Evolutionary conservation across 2,113 vertebrate genomes (phyloP).

Genomic region (Bos indicus): DNA sequence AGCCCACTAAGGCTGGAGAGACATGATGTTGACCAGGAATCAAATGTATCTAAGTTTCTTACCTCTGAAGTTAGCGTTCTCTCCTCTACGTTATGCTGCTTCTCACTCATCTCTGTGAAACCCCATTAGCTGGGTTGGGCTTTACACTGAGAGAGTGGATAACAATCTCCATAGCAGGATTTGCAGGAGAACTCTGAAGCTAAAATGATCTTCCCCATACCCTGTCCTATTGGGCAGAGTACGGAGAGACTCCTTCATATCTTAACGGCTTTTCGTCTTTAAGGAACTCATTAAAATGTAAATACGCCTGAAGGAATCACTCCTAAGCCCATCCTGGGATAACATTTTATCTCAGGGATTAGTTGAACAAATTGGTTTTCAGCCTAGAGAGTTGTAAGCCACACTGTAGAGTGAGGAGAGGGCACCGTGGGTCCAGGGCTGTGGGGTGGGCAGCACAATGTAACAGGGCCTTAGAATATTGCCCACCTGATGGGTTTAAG

Average conservation of each 20-base stretch:
- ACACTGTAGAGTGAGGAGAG: neutral
- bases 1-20: neutral
- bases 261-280: neutral
- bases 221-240: neutral
- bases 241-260: neutral
- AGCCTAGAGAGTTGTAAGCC: neutral
- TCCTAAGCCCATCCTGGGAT: neutral
- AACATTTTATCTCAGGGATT: neutral
- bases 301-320: conserved; percentile 1
- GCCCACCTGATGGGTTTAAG: neutral
- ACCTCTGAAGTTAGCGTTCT: neutral
- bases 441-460: accelerated
- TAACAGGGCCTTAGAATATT: neutral
- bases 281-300: conserved; percentile 36
- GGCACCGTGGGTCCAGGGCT: accelerated
- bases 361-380: conserved; percentile 25
- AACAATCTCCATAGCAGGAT: neutral
- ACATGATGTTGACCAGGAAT: neutral
- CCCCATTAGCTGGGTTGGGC: neutral
- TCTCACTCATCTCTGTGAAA: neutral
- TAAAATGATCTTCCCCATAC: neutral
- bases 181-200: neutral
- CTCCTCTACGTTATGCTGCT: neutral
- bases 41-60: neutral
- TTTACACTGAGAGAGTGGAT: neutral